phyloP scores from a whole-genome alignment of 1,140 invertebrate species.

The Orius laevigatus region DNA sequence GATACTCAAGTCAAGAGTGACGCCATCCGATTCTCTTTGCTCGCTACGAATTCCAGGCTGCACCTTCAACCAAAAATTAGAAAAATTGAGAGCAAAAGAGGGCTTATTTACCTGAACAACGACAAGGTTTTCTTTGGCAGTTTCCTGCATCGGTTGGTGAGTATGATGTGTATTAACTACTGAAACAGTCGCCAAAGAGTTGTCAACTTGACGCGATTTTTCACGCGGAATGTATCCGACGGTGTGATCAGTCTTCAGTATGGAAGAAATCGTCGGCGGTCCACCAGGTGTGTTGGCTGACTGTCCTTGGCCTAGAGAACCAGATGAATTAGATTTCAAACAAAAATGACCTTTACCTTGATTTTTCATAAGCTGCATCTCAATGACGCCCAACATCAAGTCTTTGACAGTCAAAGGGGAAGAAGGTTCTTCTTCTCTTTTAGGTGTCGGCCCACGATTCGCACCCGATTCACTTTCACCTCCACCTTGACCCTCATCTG shows the following conservation, averaged over 20 bases:
- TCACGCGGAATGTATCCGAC: constrained; percentile 12
- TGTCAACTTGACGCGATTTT: constrained; percentile 1
- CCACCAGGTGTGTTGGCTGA: constrained; percentile 27
- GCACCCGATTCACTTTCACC: constrained; percentile 20
- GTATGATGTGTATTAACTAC: constrained; percentile 38
- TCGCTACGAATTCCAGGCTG: constrained; percentile 24
- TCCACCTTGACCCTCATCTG: constrained; percentile 52
- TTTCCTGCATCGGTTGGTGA: constrained; percentile 19
- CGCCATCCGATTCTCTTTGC: constrained; percentile 32
- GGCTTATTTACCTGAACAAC: constrained; percentile 24
- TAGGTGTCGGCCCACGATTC: constrained; percentile 6
- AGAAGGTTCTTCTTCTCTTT: constrained; percentile 20
- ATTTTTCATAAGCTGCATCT: constrained; percentile 51
- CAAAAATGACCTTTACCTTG: constrained; percentile 27
- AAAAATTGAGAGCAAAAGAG: constrained; percentile 1
- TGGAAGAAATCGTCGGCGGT: constrained; percentile 46
- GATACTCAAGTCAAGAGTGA: constrained; percentile 62
- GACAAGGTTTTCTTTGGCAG: constrained; percentile 24
- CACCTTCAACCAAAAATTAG: constrained; percentile 6
- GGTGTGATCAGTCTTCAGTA: constrained; percentile 36
- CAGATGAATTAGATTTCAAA: constrained; percentile 11
- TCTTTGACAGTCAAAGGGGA: constrained; percentile 52
- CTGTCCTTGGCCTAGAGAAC: constrained; percentile 20
- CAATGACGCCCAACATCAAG: constrained; percentile 56
- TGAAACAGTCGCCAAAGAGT: constrained; percentile 42